Percentiles rank a stretch among this genome's conserved stretches.
Evolutionary conservation across 2,113 vertebrate genomes (phyloP).

Genomic region (Craseonycteris thonglongyai): DNA sequence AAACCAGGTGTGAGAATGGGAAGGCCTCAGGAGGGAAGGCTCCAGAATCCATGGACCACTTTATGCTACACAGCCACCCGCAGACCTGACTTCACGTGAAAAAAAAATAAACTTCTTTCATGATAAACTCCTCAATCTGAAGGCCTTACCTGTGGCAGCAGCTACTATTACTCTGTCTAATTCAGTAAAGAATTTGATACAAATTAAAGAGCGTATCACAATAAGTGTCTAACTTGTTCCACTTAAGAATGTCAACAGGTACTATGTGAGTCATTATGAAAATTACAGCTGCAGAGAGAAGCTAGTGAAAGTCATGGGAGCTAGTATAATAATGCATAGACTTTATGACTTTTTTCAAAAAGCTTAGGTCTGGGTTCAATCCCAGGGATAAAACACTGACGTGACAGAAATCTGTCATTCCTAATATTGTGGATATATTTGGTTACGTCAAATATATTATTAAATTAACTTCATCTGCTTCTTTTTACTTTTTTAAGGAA

Average conservation of each 20-base stretch:
- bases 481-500: not conserved
- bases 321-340: not conserved
- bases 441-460: not conserved
- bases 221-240: conserved; percentile 15
- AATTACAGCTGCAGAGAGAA: not conserved
- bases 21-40: not conserved
- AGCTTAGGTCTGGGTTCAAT: not conserved
- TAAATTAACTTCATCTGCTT: conserved; percentile 2
- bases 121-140: not conserved
- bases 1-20: not conserved
- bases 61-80: not conserved
- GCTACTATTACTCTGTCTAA: not conserved
- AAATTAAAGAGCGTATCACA: conserved; percentile 28
- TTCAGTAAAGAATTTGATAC: not conserved
- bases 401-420: not conserved
- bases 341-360: not conserved
- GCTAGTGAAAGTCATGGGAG: not conserved
- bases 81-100: not conserved
- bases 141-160: not conserved
- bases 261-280: conserved; percentile 22
- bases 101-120: not conserved
- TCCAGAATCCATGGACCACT: not conserved
- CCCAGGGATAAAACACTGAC: not conserved
- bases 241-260: conserved; percentile 19
- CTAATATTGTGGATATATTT: not conserved